These are phyloP conservation scores for Prietella phreatophila DNA, from an alignment of 2,113 vertebrate species.

Conservation along the genomic window DNA sequence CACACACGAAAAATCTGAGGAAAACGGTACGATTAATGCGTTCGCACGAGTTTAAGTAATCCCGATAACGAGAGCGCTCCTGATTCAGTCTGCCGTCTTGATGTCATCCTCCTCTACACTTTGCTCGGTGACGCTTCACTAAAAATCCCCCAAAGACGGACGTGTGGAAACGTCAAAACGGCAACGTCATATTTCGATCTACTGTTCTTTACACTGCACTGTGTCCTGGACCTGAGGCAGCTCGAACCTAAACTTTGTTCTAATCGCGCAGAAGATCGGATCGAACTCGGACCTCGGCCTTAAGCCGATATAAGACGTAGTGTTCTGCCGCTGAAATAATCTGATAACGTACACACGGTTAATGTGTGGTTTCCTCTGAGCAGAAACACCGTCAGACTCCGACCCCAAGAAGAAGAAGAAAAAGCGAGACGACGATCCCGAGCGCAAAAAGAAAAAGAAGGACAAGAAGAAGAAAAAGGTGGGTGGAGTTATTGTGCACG, in stretches of 20 bases:
- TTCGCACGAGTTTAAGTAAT: not conserved
- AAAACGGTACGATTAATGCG: not conserved
- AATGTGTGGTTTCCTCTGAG: not conserved
- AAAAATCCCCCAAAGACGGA: not conserved
- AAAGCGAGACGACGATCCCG: conserved; percentile 94
- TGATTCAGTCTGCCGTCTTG: not conserved
- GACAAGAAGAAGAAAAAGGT: conserved; percentile 99
- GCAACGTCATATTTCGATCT: not conserved
- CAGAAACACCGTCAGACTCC: conserved; percentile 94
- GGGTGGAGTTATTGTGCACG: conserved; percentile 6
- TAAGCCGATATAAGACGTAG: not conserved
- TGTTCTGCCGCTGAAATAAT: not conserved
- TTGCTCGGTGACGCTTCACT: not conserved
- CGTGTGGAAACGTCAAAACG: not conserved
- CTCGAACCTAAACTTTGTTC: not conserved
- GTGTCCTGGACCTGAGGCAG: not conserved
- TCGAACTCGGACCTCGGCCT: not conserved
- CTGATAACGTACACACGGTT: not conserved
- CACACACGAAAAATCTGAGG: not conserved
- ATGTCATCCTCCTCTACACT: not conserved
- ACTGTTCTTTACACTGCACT: not conserved
- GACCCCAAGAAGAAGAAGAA: conserved; percentile 99
- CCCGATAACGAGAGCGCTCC: not conserved
- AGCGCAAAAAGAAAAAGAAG: conserved; percentile 96
- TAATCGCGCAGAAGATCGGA: not conserved